A percentile compares a stretch with the other conserved stretches of the same genome.
phyloP scores from a whole-genome alignment of 23 tunicate genomes.

The Oikopleura dioica region DNA sequence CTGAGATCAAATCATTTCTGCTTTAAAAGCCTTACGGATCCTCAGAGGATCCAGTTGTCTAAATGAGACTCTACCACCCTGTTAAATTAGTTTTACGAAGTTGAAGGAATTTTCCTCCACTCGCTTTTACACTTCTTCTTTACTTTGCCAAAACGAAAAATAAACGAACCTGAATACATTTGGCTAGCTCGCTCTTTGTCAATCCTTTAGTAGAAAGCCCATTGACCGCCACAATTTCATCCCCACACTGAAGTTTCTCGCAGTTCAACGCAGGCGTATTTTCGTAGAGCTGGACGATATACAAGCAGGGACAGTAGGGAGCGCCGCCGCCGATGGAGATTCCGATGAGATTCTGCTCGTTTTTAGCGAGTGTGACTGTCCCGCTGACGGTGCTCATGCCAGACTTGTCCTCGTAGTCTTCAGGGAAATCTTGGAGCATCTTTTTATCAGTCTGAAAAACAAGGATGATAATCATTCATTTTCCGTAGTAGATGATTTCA shows the following conservation, averaged over 20 bases:
- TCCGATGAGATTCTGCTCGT: conserved; percentile 60
- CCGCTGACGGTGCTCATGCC: conserved; percentile 99
- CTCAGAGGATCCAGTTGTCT: too few relatives aligned
- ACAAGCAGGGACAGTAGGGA: conserved; percentile 78
- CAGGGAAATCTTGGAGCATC: background rate
- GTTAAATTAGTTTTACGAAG: too few relatives aligned
- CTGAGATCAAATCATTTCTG: too few relatives aligned
- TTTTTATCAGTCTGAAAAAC: too few relatives aligned
- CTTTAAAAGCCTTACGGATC: too few relatives aligned
- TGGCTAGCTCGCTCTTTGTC: conserved; percentile 66
- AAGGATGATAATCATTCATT: too few relatives aligned
- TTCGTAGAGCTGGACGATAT: conserved; percentile 82
- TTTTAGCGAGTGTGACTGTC: conserved; percentile 51
- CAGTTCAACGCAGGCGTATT: conserved; percentile 70
- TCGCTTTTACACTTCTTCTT: background rate
- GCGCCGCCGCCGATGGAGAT: conserved; percentile 97
- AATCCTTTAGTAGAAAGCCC: conserved; percentile 46
- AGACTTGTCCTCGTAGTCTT: conserved; percentile 54
- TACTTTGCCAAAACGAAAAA: background rate
- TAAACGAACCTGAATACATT: conserved; percentile 31
- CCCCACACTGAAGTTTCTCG: conserved; percentile 59
- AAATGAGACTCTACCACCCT: too few relatives aligned
- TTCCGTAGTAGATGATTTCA: too few relatives aligned
- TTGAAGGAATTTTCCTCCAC: background rate
- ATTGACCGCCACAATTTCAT: conserved; percentile 71